Evolutionary conservation across 30 jellyfish, hydroid and myxozoan species (phyloP).

Genomic region (Aurelia sp.): DNA sequence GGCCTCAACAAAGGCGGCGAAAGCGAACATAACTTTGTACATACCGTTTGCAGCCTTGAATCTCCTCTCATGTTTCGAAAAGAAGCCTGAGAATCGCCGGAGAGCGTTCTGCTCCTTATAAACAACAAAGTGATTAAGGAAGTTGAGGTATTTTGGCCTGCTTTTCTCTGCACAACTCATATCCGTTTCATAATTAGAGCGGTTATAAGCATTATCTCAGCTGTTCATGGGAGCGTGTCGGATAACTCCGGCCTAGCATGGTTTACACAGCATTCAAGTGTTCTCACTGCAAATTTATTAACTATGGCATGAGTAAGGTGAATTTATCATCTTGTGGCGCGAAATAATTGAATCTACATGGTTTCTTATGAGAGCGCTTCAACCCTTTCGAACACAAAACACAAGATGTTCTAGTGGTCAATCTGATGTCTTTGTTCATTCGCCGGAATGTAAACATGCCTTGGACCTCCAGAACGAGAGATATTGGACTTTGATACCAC

Average conservation of each 20-base stretch:
- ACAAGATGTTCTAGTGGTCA: conserved; percentile 65
- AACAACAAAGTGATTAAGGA: conserved; percentile 81
- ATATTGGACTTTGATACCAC: too few relatives aligned
- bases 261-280: conserved; percentile 21
- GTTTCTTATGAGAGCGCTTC: conserved; percentile 37
- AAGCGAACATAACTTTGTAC: conserved; percentile 19
- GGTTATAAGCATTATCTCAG: conserved; percentile 79
- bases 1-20: background rate
- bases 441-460: too few relatives aligned
- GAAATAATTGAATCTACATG: conserved; percentile 60
- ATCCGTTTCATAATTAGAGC: conserved; percentile 79
- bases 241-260: conserved; percentile 30
- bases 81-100: background rate
- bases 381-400: conserved; percentile 16
- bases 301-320: conserved; percentile 30
- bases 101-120: conserved; percentile 48
- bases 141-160: conserved; percentile 79
- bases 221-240: conserved; percentile 78
- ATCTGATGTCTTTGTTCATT: background rate
- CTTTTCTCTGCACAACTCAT: conserved; percentile 63
- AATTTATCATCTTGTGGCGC: conserved; percentile 34
- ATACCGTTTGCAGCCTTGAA: conserved; percentile 26
- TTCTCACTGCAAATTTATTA: background rate
- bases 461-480: too few relatives aligned
- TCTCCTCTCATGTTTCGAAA: conserved; percentile 10